Conservation (phyloP, 2,888 invertebrate genomes). For the Microchrysa polita region DNA sequence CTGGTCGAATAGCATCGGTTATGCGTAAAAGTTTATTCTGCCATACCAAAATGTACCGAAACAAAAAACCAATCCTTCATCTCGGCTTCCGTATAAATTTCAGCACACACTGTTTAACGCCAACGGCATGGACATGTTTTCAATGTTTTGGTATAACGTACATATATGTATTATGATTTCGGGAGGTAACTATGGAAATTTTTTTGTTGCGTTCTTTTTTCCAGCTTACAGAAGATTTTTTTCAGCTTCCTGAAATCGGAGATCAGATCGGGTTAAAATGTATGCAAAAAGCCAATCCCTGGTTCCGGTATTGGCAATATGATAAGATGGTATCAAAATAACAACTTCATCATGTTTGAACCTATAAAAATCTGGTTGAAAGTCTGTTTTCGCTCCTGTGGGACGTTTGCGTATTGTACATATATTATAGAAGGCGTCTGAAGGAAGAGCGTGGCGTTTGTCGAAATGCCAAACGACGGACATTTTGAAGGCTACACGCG, state of each 20-base stretch:
- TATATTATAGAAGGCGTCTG: not conserved
- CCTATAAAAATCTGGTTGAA: slow-evolving; percentile 48
- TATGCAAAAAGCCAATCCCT: slow-evolving; percentile 43
- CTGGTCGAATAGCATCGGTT: too few species aligned
- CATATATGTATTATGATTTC: too few species aligned
- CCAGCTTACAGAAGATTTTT: slow-evolving; percentile 20
- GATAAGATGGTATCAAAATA: slow-evolving; percentile 49
- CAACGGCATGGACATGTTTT: too few species aligned
- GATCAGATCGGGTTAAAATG: slow-evolving; percentile 41
- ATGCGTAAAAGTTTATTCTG: too few species aligned
- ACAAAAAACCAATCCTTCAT: too few species aligned
- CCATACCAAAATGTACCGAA: too few species aligned
- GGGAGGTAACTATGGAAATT: not conserved
- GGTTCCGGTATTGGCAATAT: slow-evolving; percentile 39
- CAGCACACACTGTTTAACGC: too few species aligned
- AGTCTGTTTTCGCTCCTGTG: slow-evolving; percentile 34
- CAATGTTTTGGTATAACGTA: too few species aligned
- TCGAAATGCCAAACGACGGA: not conserved
- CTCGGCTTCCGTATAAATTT: too few species aligned
- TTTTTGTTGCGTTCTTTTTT: slow-evolving; percentile 27
- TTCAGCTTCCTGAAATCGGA: slow-evolving; percentile 12
- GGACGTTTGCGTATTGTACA: too few species aligned
- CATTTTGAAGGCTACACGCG: not conserved
- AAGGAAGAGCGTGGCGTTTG: not conserved
- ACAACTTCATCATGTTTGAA: slow-evolving; percentile 49